These are phyloP conservation scores for Hafferia zeledoni DNA, from an alignment of 2,797 vertebrate genomes.

Conservation along the genomic window DNA sequence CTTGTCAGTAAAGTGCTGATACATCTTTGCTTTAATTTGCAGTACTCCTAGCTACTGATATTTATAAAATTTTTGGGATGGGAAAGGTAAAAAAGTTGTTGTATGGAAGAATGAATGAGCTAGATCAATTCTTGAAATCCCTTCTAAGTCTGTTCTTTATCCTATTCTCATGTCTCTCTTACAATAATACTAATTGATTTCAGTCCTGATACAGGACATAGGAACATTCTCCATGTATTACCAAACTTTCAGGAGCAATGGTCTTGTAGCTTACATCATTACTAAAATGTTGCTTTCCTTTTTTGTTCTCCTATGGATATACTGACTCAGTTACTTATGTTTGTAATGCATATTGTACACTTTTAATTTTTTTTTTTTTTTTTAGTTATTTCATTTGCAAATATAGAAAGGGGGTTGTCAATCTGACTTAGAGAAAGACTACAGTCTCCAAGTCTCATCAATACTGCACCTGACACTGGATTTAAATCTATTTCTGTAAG, in stretches of 20 bases:
- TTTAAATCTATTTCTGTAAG: not conserved
- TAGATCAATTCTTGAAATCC: not conserved
- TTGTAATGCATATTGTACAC: not conserved
- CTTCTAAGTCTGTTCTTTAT: not conserved
- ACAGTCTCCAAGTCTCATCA: not conserved
- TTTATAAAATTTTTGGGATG: not conserved
- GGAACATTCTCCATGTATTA: not conserved
- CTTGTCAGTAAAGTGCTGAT: not conserved
- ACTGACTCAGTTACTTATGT: not conserved
- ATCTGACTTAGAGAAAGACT: not conserved
- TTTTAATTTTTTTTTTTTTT: not conserved
- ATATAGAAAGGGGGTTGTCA: accelerated
- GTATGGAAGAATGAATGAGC: not conserved
- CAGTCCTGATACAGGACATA: not conserved
- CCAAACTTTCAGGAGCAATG: not conserved
- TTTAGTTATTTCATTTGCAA: not conserved
- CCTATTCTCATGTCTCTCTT: not conserved
- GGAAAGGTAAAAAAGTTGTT: not conserved
- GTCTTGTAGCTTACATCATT: not conserved
- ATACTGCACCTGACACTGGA: not conserved
- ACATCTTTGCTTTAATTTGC: not conserved
- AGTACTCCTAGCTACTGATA: not conserved
- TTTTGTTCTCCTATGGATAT: not conserved
- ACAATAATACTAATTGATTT: not conserved
- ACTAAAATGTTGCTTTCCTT: not conserved